Base-by-base conservation (phyloP, 2,797 vertebrate species). In the Typhlichthys subterraneus region DNA sequence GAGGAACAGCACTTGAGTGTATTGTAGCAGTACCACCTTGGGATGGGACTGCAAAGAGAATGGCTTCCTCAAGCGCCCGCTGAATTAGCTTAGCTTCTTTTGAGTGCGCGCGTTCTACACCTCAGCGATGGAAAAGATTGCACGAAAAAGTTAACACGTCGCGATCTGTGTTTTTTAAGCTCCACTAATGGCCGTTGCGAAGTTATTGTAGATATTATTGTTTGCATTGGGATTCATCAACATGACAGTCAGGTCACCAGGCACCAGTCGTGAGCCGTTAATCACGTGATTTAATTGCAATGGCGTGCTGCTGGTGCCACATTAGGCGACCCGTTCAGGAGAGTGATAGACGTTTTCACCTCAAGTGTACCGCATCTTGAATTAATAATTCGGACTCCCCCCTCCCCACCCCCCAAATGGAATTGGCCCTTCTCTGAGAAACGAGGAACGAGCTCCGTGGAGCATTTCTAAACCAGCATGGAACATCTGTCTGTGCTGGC, bases 11-110 rank as follows among this genome's bases (percentile, higher is more conserved):
- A 72, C 67, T 63, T 73, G 75, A 79, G 80, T 79, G 63, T 73
- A 77, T 80, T 78, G 79, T 63, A 56, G 72, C n/a, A 61, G 83
- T 75, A 84, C 85, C 79, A 85, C 84, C 83, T 87, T 85, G 80
- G 81, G 78, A 83, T 82, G 76, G 81, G 86, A 85, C 65, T 59
- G 72, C 73, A 77, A 85, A 73, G 70, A 65, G 70, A 83, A 76
- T 79, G 61, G 79, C 81, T 77, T 66, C 72, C 82, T 83, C 82
- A 77, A 81, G 65, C 82, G 78, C 83, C 76, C 66, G 66, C 75
- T 80, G 83, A 84, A 89, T 79, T 82, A 84, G 78, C 8, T 85
- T 74, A 79, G 67, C 75, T 75, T 84, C 74, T 79, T 86, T 86
- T 85, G 23, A 29, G 23, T 29, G 23, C 23, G 23, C 23, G 23